Evolutionary conservation across 2,113 vertebrate genomes (phyloP).

Genomic region (Dasypus novemcinctus): DNA sequence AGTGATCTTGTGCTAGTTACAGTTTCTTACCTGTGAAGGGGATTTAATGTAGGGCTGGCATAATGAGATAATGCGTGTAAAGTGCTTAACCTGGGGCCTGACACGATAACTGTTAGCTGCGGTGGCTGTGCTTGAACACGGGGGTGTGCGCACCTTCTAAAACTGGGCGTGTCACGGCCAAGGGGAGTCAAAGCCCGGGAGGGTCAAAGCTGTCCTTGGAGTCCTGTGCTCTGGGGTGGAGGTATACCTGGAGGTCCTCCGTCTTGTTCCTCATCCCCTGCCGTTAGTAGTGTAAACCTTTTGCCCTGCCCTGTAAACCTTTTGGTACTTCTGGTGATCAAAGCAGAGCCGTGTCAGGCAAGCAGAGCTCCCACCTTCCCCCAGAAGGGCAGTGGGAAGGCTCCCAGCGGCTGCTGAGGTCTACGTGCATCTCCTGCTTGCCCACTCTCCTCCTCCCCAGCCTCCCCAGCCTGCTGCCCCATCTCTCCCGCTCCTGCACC

Average conservation of each 20-base stretch:
- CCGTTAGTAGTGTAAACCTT: not conserved
- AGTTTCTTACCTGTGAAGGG: not conserved
- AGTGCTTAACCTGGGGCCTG: not conserved
- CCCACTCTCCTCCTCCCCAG: not conserved
- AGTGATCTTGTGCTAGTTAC: not conserved
- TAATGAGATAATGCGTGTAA: not conserved
- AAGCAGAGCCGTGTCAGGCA: not conserved
- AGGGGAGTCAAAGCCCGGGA: not conserved
- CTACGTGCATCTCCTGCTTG: not conserved
- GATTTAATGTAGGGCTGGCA: not conserved
- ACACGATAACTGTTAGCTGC: not conserved
- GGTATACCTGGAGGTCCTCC: not conserved
- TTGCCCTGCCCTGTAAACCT: not conserved
- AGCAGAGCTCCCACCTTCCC: not conserved
- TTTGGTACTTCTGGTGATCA: not conserved
- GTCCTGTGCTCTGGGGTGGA: not conserved
- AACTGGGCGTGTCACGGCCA: too few relatives aligned
- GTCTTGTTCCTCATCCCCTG: not conserved
- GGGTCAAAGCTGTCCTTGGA: not conserved
- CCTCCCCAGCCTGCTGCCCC: not conserved
- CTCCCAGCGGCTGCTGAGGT: not conserved
- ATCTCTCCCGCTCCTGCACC: rapidly evolving
- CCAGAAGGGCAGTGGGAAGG: not conserved
- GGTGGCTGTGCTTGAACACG: not conserved
- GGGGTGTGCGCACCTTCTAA: not conserved